Evolutionary conservation across 2,113 vertebrate genomes (phyloP).

Genomic region (Perognathus longimembris): DNA sequence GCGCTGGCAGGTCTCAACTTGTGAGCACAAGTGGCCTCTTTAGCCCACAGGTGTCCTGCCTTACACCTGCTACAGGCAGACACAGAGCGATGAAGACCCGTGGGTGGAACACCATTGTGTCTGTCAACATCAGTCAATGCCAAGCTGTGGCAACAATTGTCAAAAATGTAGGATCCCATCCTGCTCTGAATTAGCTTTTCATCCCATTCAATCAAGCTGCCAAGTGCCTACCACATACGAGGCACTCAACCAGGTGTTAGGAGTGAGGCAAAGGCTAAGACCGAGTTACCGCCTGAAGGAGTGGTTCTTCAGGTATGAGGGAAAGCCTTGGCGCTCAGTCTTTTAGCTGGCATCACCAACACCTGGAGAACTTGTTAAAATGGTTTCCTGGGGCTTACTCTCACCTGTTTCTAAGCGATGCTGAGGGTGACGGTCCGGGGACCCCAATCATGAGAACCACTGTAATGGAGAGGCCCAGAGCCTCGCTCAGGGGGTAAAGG

Average conservation of each 20-base stretch:
- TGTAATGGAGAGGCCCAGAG: background rate
- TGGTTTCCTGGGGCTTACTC: background rate
- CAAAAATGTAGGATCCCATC: conserved; percentile 70
- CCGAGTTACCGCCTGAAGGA: conserved; percentile 19
- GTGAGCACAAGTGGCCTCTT: conserved; percentile 80
- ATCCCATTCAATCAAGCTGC: conserved; percentile 72
- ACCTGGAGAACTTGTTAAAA: conserved; percentile 3
- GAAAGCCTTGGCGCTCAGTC: conserved; percentile 29
- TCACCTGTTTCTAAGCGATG: background rate
- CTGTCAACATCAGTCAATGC: conserved; percentile 77
- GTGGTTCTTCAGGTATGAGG: background rate
- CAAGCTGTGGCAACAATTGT: conserved; percentile 76
- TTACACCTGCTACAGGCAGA: conserved; percentile 76
- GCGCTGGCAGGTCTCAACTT: conserved; percentile 71
- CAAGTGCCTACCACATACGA: conserved; percentile 71
- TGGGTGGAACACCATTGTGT: conserved; percentile 58
- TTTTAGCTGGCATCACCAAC: background rate
- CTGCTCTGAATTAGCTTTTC: conserved; percentile 70
- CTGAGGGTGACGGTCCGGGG: background rate
- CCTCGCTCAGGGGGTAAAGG: background rate
- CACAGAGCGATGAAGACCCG: conserved; percentile 31
- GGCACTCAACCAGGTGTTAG: conserved; percentile 73
- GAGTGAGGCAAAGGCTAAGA: conserved; percentile 57
- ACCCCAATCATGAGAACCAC: background rate
- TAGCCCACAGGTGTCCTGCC: conserved; percentile 75